Evolutionary conservation across 1,140 invertebrate genomes (phyloP).

Genomic region (Diploscapter pachys): DNA sequence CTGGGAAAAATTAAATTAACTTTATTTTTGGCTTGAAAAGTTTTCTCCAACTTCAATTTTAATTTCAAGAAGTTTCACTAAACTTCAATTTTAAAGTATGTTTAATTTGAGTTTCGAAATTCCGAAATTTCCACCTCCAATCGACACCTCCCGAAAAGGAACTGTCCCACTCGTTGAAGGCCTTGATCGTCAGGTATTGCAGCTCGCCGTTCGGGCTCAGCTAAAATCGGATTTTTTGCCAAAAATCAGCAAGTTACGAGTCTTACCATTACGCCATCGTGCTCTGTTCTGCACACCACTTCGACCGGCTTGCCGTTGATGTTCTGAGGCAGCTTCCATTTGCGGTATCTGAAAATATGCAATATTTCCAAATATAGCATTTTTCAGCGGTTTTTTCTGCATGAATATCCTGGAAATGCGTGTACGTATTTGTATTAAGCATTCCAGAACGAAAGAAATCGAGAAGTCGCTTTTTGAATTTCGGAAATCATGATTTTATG

Average conservation of each 20-base stretch:
- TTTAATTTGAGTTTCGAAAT: constrained; percentile 79
- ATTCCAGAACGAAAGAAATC: no score
- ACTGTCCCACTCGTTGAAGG: constrained; percentile 98
- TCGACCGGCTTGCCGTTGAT: constrained; percentile 66
- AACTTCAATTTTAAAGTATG: no score
- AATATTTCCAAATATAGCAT: background rate
- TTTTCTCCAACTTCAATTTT: no score
- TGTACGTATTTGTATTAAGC: no score
- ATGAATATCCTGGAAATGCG: no score
- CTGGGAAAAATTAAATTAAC: background rate
- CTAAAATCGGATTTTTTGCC: background rate
- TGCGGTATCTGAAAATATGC: constrained; percentile 70
- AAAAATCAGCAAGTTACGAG: background rate
- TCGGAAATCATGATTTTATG: no score
- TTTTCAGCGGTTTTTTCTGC: background rate
- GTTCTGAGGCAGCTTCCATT: constrained; percentile 91
- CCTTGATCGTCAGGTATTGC: constrained; percentile 93
- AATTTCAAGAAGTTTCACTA: no score
- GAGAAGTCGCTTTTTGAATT: no score
- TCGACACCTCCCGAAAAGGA: constrained; percentile 90
- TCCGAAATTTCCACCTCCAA: constrained; percentile 76
- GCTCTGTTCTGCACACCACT: constrained; percentile 87
- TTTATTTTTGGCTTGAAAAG: no score
- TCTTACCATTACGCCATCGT: constrained; percentile 75
- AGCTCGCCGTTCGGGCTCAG: constrained; percentile 78